These are phyloP conservation scores for Sycophaga agraensis DNA, from an alignment of 1,140 invertebrate genomes.

Conservation along the genomic window DNA sequence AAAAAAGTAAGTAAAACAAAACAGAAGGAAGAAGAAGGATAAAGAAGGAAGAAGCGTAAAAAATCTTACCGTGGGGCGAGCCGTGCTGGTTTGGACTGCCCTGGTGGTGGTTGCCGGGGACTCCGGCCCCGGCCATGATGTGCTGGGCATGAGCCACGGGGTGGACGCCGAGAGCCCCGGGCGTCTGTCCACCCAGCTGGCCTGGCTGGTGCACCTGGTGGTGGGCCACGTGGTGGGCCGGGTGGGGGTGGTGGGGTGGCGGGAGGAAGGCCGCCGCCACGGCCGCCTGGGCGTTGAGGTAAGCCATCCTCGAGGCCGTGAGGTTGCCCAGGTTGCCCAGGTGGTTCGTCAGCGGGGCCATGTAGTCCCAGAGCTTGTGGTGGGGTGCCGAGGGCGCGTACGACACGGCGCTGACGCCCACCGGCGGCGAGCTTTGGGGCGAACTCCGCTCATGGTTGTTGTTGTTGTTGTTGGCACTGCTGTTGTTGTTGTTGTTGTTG, in stretches of 20 bases:
- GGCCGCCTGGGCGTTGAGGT: constrained; percentile 83
- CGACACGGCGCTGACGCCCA: constrained; percentile 54
- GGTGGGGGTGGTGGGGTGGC: constrained; percentile 62
- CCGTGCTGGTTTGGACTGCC: constrained; percentile 53
- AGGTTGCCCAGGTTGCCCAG: constrained; percentile 53
- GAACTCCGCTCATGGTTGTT: constrained; percentile 52
- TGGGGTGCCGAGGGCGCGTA: constrained; percentile 57
- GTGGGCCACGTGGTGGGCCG: constrained; percentile 53
- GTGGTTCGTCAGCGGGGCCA: constrained; percentile 55
- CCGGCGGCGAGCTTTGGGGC: constrained; percentile 58
- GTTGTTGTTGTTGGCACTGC: constrained; percentile 39
- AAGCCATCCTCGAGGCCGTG: constrained; percentile 77
- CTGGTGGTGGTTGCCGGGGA: constrained; percentile 52
- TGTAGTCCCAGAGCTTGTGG: constrained; percentile 57
- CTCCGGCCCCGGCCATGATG: constrained; percentile 49
- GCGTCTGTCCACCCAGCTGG: constrained; percentile 48
- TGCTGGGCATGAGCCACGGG: constrained; percentile 53
- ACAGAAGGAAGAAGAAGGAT: background rate
- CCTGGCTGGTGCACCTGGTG: constrained; percentile 56
- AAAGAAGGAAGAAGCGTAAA: background rate
- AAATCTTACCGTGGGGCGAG: constrained; percentile 50
- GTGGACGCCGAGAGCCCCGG: constrained; percentile 51
- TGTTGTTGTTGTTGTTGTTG: constrained; percentile 37
- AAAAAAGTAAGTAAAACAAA: no score
- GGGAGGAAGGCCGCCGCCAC: constrained; percentile 85